phyloP scores from a whole-genome alignment of 2,888 invertebrate genomes.

The Andrena flavipes region DNA sequence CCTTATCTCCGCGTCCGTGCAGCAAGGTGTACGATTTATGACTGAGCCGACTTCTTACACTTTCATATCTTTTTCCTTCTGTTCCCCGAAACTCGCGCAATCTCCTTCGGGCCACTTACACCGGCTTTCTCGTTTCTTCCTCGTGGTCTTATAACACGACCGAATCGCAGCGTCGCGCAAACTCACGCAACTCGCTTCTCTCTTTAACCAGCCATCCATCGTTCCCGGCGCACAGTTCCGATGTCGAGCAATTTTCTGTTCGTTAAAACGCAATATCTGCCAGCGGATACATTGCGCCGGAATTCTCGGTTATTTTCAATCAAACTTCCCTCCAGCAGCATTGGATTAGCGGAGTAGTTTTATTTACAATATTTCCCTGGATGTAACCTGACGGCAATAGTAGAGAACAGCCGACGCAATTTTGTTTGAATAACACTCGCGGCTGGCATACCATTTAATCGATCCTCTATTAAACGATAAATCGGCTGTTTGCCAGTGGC shows the following conservation, averaged over 20 bases:
- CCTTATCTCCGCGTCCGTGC: conserved; percentile 79
- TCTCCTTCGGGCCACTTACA: conserved; percentile 44
- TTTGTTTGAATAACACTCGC: conserved; percentile 29
- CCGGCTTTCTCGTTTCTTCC: conserved; percentile 12
- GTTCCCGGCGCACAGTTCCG: background rate
- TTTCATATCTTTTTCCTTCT: conserved; percentile 64
- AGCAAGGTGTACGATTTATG: conserved; percentile 81
- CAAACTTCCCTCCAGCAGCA: background rate
- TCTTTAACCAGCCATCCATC: background rate
- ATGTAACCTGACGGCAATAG: background rate
- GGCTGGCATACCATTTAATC: conserved; percentile 18
- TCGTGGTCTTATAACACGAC: background rate
- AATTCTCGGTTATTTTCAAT: conserved; percentile 10
- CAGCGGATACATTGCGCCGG: background rate
- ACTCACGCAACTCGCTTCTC: background rate
- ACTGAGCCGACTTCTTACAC: conserved; percentile 74
- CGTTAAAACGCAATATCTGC: conserved; percentile 39
- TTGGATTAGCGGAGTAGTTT: background rate
- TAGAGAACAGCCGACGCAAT: conserved; percentile 10
- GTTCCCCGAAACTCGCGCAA: conserved; percentile 55
- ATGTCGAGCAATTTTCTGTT: conserved; percentile 3
- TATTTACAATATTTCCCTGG: conserved; percentile 10
- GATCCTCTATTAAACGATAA: conserved; percentile 51
- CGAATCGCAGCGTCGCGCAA: background rate
- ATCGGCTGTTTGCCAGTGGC: conserved; percentile 46